Evolutionary conservation across 2,797 vertebrate species (phyloP), one percentile per base, ranked within the genome.

Genomic region (Coregonus sp.): DNA sequence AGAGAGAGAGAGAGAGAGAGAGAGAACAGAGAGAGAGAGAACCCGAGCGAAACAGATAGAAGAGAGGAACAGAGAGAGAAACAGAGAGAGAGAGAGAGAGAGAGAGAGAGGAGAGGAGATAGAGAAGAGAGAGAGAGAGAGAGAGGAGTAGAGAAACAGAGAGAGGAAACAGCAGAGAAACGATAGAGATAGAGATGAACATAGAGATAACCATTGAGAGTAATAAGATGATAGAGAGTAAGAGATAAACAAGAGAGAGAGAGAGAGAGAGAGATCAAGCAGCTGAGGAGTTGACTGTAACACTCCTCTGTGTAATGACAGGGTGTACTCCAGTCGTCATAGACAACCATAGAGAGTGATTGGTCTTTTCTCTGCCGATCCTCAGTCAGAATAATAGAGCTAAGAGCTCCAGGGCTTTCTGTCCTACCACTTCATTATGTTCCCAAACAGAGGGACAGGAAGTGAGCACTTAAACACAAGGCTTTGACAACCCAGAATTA

Each of bases 381-480:
- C 70, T 52, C 74, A 80, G 73, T 47, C 74, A 70, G 74, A 78
- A 78, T 84, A 79, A 83, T 85, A 82, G 74, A 82, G 81, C 40
- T 73, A 79, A 72, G 37, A 77, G 79, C 72, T 40, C 40, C 40
- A 33, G 74, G 29, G 75, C 67, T 66, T 72, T 2, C n/a, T 66
- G 14, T 61, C n/a, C 74, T 61, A 35, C 80, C 76, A 74, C 78
- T 84, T 88, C 82, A 85, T 92, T 86, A 86, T 86, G 83, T 82
- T 63, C 81, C 15, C 54, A 82, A 75, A 74, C 82, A 76, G 80
- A 80, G 79, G 78, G 73, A 65, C n/a, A 25, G 74, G 79, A 74
- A 84, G 79, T 82, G 78, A 86, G 78, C 70, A 29, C 12, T 72
- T 31, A 72, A 72, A 54, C 70, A 31, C 70, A 29, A 54, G 70